These are phyloP conservation scores for Phoxinus dragarum DNA, from an alignment of 2,797 vertebrate genomes.

Conservation along the genomic window DNA sequence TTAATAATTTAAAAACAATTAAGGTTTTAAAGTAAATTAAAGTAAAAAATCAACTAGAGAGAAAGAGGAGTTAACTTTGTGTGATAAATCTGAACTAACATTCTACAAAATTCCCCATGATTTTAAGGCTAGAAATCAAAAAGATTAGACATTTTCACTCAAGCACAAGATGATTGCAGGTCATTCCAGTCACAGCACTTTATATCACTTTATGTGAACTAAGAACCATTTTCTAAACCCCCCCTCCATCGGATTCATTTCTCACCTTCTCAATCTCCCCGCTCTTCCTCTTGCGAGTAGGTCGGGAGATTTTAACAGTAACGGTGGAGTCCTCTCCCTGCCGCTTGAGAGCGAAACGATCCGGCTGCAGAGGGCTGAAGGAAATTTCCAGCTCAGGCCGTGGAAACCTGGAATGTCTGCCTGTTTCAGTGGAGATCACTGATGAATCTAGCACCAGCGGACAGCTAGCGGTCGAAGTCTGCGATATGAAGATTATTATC, in stretches of 20 bases:
- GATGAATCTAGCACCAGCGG: conserved; percentile 87
- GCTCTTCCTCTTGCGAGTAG: conserved; percentile 88
- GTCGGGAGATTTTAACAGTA: conserved; percentile 83
- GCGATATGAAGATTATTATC: conserved; percentile 6
- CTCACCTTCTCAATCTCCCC: conserved; percentile 84
- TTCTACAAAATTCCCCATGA: neutral
- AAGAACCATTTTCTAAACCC: neutral
- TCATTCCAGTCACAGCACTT: conserved; percentile 1
- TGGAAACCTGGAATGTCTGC: conserved; percentile 85
- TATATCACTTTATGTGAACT: neutral
- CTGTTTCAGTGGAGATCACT: conserved; percentile 89
- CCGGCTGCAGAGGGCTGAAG: conserved; percentile 89
- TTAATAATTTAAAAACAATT: neutral
- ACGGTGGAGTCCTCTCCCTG: conserved; percentile 79
- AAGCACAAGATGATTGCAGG: neutral
- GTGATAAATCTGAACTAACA: neutral
- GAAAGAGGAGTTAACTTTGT: neutral
- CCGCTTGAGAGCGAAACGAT: conserved; percentile 87
- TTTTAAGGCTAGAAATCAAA: neutral
- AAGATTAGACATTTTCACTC: neutral
- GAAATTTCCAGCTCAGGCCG: conserved; percentile 93
- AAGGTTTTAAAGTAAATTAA: neutral
- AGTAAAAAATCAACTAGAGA: neutral
- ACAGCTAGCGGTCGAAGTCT: conserved; percentile 69
- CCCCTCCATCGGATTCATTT: neutral